Evolutionary conservation across 1,140 invertebrate species (phyloP).

Genomic region (Drosophila suzukii): DNA sequence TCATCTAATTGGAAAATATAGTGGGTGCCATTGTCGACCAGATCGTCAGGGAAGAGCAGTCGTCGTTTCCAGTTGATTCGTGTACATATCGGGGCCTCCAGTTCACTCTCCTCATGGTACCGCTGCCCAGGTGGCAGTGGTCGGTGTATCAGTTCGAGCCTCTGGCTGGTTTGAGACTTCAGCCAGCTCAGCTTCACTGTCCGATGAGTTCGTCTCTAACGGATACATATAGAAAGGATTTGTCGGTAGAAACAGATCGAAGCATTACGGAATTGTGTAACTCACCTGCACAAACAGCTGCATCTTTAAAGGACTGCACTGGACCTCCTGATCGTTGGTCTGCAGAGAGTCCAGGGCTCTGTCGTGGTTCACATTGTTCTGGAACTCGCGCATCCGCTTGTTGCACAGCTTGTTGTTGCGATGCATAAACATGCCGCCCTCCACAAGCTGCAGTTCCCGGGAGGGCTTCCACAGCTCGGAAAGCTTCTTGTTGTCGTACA

Average conservation of each 20-base stretch:
- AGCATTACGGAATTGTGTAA: background rate
- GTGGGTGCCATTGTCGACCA: constrained; percentile 60
- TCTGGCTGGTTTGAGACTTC: constrained; percentile 56
- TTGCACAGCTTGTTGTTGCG: constrained; percentile 78
- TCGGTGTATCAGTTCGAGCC: constrained; percentile 66
- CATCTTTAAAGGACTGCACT: constrained; percentile 70
- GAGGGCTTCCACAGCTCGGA: constrained; percentile 57
- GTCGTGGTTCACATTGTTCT: constrained; percentile 51
- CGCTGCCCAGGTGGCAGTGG: constrained; percentile 17
- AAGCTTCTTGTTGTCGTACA: constrained; percentile 71
- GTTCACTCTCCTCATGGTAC: constrained; percentile 50
- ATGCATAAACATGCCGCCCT: constrained; percentile 72
- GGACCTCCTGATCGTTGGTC: constrained; percentile 73
- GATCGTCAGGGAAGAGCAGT: constrained; percentile 63
- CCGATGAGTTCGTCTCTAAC: constrained; percentile 53
- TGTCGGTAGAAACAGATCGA: background rate
- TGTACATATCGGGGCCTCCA: constrained; percentile 68
- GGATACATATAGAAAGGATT: background rate
- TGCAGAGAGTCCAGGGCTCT: constrained; percentile 62
- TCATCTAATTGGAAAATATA: constrained; percentile 47
- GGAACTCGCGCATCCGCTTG: constrained; percentile 53
- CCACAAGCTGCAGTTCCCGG: constrained; percentile 41
- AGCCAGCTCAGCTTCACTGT: constrained; percentile 55
- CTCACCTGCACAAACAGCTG: constrained; percentile 36
- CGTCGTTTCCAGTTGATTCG: constrained; percentile 70